Evolutionary conservation across 2,113 vertebrate genomes (phyloP).

Genomic region (Lanius ludovicianus): DNA sequence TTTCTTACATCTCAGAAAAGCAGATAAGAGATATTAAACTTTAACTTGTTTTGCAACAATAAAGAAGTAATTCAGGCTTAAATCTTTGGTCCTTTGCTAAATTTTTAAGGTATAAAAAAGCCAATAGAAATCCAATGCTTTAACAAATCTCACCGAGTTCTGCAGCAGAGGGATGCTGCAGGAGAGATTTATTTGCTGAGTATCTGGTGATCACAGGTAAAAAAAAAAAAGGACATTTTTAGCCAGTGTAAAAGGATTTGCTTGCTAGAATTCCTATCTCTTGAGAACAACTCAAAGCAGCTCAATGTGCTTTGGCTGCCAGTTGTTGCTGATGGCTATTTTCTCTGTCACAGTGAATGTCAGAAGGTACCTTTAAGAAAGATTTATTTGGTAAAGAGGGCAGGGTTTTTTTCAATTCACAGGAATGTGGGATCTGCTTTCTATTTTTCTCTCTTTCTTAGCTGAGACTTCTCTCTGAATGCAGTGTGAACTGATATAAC

Average conservation of each 20-base stretch:
- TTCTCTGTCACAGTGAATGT: conserved; percentile 49
- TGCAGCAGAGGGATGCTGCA: neutral
- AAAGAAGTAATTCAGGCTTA: neutral
- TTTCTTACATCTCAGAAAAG: neutral
- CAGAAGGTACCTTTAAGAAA: conserved; percentile 64
- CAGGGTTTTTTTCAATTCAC: neutral
- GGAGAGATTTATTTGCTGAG: neutral
- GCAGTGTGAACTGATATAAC: neutral
- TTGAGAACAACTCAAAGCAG: conserved; percentile 32
- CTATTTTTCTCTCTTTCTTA: neutral
- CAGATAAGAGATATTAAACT: neutral
- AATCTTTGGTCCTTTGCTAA: neutral
- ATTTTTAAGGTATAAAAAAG: neutral
- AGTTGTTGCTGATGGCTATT: conserved; percentile 39
- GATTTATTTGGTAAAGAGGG: conserved; percentile 46
- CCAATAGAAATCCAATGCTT: neutral
- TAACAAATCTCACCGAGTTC: neutral
- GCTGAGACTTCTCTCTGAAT: neutral
- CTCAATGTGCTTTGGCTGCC: conserved; percentile 51
- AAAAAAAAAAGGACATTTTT: neutral
- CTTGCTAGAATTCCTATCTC: conserved; percentile 21
- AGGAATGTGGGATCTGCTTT: neutral
- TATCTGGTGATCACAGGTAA: neutral
- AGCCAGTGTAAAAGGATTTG: conserved; percentile 6
- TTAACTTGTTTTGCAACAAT: neutral